A percentile compares a stretch with the other conserved stretches of the same genome.
phyloP scores from a whole-genome alignment of 2,888 invertebrate species.

The Lysandra bellargus region DNA sequence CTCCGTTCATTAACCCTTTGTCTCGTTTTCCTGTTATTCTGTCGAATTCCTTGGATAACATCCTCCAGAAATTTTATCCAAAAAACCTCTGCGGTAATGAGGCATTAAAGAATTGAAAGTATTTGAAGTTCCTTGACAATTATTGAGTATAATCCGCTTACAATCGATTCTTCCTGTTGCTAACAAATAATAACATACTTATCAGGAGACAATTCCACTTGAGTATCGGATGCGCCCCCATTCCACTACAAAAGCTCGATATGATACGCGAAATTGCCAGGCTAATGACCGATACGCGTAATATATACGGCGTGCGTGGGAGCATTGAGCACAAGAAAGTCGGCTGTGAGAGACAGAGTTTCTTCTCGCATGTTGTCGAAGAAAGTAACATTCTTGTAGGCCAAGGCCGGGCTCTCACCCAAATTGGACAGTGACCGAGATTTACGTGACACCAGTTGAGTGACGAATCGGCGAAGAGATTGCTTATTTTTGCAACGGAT shows the following conservation, averaged over 20 bases:
- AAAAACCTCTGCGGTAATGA: no score
- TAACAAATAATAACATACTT: not conserved
- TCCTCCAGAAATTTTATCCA: no score
- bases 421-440: not conserved
- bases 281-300: constrained; percentile 19
- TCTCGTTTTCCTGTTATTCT: not conserved
- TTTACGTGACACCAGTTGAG: not conserved
- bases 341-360: not conserved
- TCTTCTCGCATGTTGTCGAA: not conserved
- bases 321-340: constrained; percentile 15
- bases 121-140: no score
- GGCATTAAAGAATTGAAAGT: no score
- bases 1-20: not conserved
- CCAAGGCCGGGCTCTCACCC: not conserved
- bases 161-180: not conserved
- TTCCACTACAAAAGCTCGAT: constrained; percentile 12
- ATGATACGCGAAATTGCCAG: constrained; percentile 14
- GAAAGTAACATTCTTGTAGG: not conserved
- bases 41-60: not conserved
- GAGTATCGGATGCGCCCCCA: not conserved
- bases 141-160: no score
- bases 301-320: constrained; percentile 19
- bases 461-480: not conserved
- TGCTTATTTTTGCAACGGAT: not conserved
- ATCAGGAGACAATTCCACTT: not conserved